Base-by-base conservation (phyloP, 2,113 vertebrate genomes). In the Hiodon tergisus region DNA sequence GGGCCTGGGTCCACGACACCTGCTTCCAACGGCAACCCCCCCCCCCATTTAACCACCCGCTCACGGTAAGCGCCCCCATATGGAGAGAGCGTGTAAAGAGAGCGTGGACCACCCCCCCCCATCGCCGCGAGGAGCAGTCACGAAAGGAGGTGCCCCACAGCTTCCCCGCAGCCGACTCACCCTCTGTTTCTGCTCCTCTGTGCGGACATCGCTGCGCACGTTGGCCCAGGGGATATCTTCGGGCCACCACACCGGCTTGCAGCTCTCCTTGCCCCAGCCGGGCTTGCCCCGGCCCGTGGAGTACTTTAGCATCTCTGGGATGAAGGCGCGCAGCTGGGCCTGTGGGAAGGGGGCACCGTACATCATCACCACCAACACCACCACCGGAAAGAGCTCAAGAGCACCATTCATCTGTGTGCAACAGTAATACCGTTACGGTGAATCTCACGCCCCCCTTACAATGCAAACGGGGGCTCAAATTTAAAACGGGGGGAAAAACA, bases 161-260 rank as follows among this genome's bases (percentile, higher is more conserved):
- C 47, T 7, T 52, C 59, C 17, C 50, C 47, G 31, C 52, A 59
- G 65, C 50, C 46, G 10, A 57, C 89, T 11, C 71, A 98, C 96
- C 89, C 96, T 86, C 82, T 97, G 95, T 82, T 99, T 99, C 81
- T 99, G 97, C 14, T 99, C 97, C 74, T 99, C 97, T 0, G 96
- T 95, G 77, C 97, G 95, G 62, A 99, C 97, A 0, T 99, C 97
- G 0, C 96, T 98, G 80, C 97, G 94, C 4, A 99, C 97, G 2
- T 99, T 99, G 75, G 97, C 97, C 97, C 97, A 99, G 0, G 97
- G 97, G 63, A 98, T 98, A 79, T 99, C 97, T 73, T 98, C 96
- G 0, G 97, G 97, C 97, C 97, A 99, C 97, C 97, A 99, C 76
- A 97, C 84, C 6, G 97, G 97, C 71, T 98, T 98, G 86, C 97